Base-by-base conservation (phyloP, 2,888 invertebrate genomes). In the Anarsia innoxiella region DNA sequence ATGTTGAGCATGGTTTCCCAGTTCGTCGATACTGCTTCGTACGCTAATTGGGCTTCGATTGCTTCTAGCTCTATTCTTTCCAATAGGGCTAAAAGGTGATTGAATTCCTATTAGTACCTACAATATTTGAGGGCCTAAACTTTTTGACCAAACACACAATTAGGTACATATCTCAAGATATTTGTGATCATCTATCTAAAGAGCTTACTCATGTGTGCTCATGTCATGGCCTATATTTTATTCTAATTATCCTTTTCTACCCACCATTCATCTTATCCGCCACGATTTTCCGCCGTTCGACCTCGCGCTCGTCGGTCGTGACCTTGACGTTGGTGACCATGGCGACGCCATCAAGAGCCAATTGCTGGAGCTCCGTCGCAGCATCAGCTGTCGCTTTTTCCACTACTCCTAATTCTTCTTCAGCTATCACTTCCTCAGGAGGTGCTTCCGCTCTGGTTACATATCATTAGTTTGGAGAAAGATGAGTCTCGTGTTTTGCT, bases 241-340 rank as follows among this genome's bases (percentile, higher is more conserved):
- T n/a, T n/a, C n/a, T n/a, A n/a, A n/a, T n/a, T n/a, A n/a, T n/a
- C n/a, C n/a, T n/a, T n/a, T n/a, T n/a, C n/a, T n/a, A 25, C 25
- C 25, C 8, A 25, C 25, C 25, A 9, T n/a, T 59, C 56, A 84
- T 84, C 41, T 84, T 85, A 2, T 77, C 68, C 8, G 63, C 61
- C 44, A 73, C 74, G 1, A 64, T 41, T 1, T 55, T 49, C 57
- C 87, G 66, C 78, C 90, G 53, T 64, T 76, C 56, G 75, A 89
- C 54, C 66, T 94, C 93, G 0, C 93, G 86, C 12, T 90, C 88
- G 54, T 94, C 93, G 25, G 90, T 92, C 0, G 93, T 93, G 27
- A 92, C 87, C 61, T 88, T 88, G 2, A 94, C 89, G 61, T 93
- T 93, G n/a, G 91, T 88, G 39, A 93, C 90, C 57, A 90, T 86